These are phyloP conservation scores for Sceloporus undulatus DNA, from an alignment of 2,113 vertebrate genomes.

Conservation along the genomic window DNA sequence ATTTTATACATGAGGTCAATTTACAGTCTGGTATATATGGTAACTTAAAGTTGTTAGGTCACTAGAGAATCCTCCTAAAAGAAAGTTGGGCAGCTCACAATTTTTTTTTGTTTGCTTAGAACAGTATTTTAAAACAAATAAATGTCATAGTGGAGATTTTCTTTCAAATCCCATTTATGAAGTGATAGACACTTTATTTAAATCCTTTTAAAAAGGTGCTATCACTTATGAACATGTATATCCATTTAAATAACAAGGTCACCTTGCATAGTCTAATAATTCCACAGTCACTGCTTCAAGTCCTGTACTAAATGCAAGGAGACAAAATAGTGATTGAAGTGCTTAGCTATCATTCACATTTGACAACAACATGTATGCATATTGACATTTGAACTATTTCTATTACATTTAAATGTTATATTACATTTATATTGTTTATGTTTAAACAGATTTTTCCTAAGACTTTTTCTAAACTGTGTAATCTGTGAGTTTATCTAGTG, in stretches of 20 bases:
- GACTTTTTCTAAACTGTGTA: too few relatives aligned
- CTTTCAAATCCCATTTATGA: neutral
- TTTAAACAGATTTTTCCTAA: too few relatives aligned
- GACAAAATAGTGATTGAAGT: neutral
- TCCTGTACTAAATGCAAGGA: too few relatives aligned
- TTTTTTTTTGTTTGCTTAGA: neutral
- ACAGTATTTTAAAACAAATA: neutral
- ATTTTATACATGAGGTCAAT: neutral
- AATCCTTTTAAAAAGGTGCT: neutral
- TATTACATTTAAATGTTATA: too few relatives aligned
- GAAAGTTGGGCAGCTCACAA: neutral
- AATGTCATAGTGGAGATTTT: neutral
- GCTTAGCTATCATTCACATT: neutral
- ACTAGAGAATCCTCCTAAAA: too few relatives aligned
- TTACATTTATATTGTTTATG: too few relatives aligned
- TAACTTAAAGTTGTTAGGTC: too few relatives aligned
- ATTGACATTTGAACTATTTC: neutral
- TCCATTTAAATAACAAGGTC: neutral
- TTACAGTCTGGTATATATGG: too few relatives aligned
- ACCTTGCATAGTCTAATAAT: neutral
- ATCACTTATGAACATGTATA: neutral
- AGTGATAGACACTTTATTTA: slow-evolving; percentile 33
- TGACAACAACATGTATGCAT: neutral
- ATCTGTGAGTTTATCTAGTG: neutral
- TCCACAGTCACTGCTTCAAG: too few relatives aligned